Evolutionary conservation across 1,140 invertebrate genomes (phyloP), one percentile per base, ranked within the genome.

Genomic region (Musca vetustissima): DNA sequence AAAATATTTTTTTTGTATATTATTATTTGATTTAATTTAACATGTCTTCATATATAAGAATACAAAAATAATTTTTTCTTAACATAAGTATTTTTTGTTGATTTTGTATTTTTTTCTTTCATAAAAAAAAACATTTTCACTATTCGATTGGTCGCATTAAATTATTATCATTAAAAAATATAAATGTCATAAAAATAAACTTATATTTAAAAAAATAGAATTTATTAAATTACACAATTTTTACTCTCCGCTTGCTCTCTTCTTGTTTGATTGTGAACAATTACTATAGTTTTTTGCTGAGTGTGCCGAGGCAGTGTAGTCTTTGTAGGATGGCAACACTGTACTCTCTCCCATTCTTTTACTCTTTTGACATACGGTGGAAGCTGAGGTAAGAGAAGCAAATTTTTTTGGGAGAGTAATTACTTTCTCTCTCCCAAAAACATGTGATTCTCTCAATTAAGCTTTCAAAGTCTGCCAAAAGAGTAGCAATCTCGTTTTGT

Each of bases 171-270:
- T n/a, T n/a, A n/a, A 49, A 52, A 22, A 61, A 61, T 36, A 61
- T 61, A 61, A 61, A 61, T n/a, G 13, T 22, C 49, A 21, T 22
- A 11, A 52, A 19, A 52, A 21, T 52, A 52, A 52, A 52, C 21
- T 57, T 57, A 57, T 8, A 25, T 57, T 28, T 25, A 28, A 13
- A 53, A n/a, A n/a, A n/a, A 57, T 43, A 8, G 6, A 8, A 8
- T 43, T 43, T 43, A 57, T 57, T 57, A 57, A 57, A 57, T 57
- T 57, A 57, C 22, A 25, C 2, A 57, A 57, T 57, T 57, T 43
- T 43, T 43, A 2, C 36, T 43, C 36, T 43, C 8, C 28, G 28
- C 28, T 4, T 28, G n/a, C 36, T 43, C 11, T 43, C 36, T 43
- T 43, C 11, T 7, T 43, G 36, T 9, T 32, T 32, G 28, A 4